Evolutionary conservation across 2,888 invertebrate species (phyloP), one percentile per base, ranked within the genome.

Genomic region (Abscondita cerata): DNA sequence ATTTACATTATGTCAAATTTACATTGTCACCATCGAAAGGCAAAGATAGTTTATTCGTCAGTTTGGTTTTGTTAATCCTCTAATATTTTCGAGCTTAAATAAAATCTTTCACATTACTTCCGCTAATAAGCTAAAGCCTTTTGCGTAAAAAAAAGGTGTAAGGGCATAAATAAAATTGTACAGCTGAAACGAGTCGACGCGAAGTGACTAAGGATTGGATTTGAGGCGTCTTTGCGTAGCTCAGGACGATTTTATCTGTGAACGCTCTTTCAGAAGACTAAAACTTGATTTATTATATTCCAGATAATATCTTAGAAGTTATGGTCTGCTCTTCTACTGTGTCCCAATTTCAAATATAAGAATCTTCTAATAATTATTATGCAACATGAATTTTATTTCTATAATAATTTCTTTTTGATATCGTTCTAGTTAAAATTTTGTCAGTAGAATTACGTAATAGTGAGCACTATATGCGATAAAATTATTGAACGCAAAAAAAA

Each of bases 231-330:
- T n/a, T n/a, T n/a, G 73, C 75, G 77, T 72, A 73, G 73, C 76
- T 76, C 70, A 73, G 70, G 73, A 75, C 63, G 70, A 69, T 73
- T 75, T 76, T 76, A 76, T 77, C 76, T 76, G 72, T 72, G 72
- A 76, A 75, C 75, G 72, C 73, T 75, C 72, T 74, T 74, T 72
- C 74, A 77, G 78, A 76, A 78, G 77, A 76, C 77, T 78, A 73
- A 73, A 72, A 72, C 76, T 78, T 79, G 79, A 79, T 79, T 79
- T 79, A 79, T 79, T 77, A 74, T 72, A 65, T 69, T n/a, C 69
- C 68, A 68, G 79, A 79, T 79, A 78, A 74, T 74, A 79, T 79
- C 78, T 75, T 70, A 73, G 75, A 77, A 77, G 77, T 78, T 76
- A 76, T 75, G 72, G 70, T 75, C 73, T 73, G 70, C 70, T 70